Percentiles rank a stretch among this genome's conserved stretches.
Conservation (phyloP, 2,888 invertebrate genomes). For the Chloroclysta siterata region DNA sequence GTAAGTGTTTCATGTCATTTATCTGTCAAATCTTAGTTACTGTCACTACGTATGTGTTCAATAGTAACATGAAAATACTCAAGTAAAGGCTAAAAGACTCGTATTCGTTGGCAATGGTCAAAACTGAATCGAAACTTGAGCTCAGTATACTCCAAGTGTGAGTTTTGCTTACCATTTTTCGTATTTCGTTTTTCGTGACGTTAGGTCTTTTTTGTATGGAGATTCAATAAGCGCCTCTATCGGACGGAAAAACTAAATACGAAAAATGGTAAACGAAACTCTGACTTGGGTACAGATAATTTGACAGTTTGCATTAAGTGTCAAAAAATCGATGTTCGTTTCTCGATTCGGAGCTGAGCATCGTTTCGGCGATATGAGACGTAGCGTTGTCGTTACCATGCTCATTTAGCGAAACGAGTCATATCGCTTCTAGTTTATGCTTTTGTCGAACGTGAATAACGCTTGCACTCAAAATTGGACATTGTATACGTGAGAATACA, state of each 20-base stretch:
- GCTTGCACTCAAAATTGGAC: constrained; percentile 30
- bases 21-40: constrained; percentile 1
- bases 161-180: no score
- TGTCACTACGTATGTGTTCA: not conserved
- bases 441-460: constrained; percentile 35
- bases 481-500: constrained; percentile 14
- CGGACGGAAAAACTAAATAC: no score
- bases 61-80: not conserved
- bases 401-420: constrained; percentile 56
- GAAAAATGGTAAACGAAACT: no score
- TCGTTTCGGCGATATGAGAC: constrained; percentile 19
- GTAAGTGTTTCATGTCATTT: not conserved
- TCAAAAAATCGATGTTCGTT: not conserved
- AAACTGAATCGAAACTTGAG: not conserved
- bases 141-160: no score
- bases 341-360: not conserved
- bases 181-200: no score
- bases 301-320: not conserved
- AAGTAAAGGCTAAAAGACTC: not conserved
- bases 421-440: constrained; percentile 37
- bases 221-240: no score
- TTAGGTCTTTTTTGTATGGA: no score
- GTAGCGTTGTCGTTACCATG: constrained; percentile 61
- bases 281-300: no score
- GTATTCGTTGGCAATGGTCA: not conserved